phyloP scores from a whole-genome alignment of 1,140 invertebrate genomes.

The Solenopsis fugax region DNA sequence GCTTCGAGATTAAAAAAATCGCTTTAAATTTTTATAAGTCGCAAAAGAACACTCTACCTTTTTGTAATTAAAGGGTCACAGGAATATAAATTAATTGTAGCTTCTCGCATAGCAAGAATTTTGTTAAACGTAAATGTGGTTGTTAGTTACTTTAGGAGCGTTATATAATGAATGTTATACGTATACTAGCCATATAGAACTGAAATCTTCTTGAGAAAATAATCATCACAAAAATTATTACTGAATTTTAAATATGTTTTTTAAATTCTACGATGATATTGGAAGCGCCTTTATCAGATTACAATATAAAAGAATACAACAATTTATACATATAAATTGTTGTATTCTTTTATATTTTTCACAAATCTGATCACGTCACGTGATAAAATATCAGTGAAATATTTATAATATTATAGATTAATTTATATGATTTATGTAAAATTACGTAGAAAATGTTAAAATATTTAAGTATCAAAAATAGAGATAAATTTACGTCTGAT shows the following conservation, averaged over 20 bases:
- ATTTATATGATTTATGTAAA: background rate
- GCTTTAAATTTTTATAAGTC: conserved; percentile 52
- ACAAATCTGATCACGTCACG: background rate
- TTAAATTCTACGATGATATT: too few relatives aligned
- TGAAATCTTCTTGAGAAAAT: background rate
- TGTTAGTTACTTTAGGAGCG: background rate
- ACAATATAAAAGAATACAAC: too few relatives aligned
- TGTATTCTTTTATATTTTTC: conserved; percentile 1
- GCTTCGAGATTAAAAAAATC: conserved; percentile 40
- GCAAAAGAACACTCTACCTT: conserved; percentile 15
- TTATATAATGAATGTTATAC: background rate
- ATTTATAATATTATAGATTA: background rate
- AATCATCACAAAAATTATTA: background rate
- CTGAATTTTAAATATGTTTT: too few relatives aligned
- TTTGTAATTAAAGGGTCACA: conserved; percentile 6
- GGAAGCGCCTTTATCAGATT: too few relatives aligned
- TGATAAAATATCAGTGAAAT: background rate
- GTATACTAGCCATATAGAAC: background rate
- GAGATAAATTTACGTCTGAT: background rate
- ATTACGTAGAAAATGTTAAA: background rate
- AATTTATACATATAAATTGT: too few relatives aligned
- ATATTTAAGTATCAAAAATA: conserved; percentile 18
- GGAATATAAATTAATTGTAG: conserved; percentile 24
- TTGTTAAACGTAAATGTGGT: conserved; percentile 14
- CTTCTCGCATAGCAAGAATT: background rate